These are phyloP conservation scores for Dendrophyllia cribrosa DNA, from an alignment of 64 coral and sea anemone species.

Conservation along the genomic window DNA sequence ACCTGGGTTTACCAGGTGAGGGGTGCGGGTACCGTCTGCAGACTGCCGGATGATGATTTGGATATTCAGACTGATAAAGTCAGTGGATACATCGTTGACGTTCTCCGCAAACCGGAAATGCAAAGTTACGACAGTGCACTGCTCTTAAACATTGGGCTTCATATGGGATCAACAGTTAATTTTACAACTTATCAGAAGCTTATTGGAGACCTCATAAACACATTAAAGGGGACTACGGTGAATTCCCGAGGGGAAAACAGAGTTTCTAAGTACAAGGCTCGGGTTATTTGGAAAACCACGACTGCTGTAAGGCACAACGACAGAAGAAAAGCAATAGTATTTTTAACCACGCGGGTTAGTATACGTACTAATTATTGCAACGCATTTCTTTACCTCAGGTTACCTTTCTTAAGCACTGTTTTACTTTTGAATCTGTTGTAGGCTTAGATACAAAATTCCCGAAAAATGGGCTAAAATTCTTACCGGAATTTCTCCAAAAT, in stretches of 20 bases:
- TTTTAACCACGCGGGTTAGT: too few species aligned
- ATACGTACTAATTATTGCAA: too few species aligned
- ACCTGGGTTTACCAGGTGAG: slow-evolving; percentile 50
- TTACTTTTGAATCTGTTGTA: too few species aligned
- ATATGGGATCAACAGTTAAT: slow-evolving; percentile 49
- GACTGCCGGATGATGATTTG: slow-evolving; percentile 19
- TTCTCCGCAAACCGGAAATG: slow-evolving; percentile 27
- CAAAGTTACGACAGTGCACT: slow-evolving; percentile 15
- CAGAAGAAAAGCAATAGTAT: too few species aligned
- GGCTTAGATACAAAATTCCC: too few species aligned
- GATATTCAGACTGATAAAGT: slow-evolving; percentile 63
- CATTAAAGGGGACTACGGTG: slow-evolving; percentile 18
- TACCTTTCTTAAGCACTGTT: too few species aligned
- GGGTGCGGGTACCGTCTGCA: background rate
- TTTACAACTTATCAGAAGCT: slow-evolving; percentile 79
- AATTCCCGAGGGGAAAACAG: background rate
- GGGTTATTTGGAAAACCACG: slow-evolving; percentile 89
- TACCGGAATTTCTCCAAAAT: too few species aligned
- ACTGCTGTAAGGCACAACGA: background rate
- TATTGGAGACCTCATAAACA: slow-evolving; percentile 55
- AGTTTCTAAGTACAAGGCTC: slow-evolving; percentile 39
- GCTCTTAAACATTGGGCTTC: slow-evolving; percentile 76
- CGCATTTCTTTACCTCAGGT: too few species aligned
- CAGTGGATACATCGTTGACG: slow-evolving; percentile 13
- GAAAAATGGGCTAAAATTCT: too few species aligned